phyloP scores from a whole-genome alignment of 2,888 invertebrate species.

The Holacanthella duospinosa region DNA sequence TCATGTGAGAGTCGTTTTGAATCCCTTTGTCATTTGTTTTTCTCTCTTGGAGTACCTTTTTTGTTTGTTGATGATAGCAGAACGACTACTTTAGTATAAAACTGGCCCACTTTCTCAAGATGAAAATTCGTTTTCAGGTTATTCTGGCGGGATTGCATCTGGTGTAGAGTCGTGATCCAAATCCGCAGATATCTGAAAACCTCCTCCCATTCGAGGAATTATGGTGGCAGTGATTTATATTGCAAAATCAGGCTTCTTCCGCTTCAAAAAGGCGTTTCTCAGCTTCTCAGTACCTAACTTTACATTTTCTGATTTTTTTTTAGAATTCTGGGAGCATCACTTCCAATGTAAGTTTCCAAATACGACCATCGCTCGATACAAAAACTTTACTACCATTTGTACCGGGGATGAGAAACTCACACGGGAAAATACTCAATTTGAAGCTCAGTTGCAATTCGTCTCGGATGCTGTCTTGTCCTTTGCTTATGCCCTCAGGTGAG shows the following conservation, averaged over 20 bases:
- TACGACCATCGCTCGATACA: conserved; percentile 67
- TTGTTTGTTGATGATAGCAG: no score
- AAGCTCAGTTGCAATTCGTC: conserved; percentile 90
- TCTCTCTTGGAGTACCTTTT: neutral
- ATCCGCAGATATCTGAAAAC: neutral
- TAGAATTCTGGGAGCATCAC: conserved; percentile 92
- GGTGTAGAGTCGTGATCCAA: neutral
- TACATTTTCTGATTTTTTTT: conserved; percentile 33
- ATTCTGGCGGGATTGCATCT: neutral
- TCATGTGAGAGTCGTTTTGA: neutral
- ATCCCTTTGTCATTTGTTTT: neutral
- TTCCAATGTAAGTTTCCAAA: conserved; percentile 79
- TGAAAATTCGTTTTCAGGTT: neutral
- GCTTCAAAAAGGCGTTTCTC: neutral
- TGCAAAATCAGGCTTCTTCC: neutral
- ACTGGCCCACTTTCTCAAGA: neutral
- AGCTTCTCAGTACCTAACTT: neutral
- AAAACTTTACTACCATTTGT: conserved; percentile 57
- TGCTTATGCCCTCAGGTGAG: conserved; percentile 59
- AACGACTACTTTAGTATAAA: no score
- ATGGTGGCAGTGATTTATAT: neutral
- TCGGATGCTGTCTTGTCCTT: conserved; percentile 93
- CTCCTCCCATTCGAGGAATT: neutral
- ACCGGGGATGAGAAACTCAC: conserved; percentile 67
- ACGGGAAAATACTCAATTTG: conserved; percentile 68